phyloP scores from a whole-genome alignment of 1,140 invertebrate species.

The Piezodorus guildinii region DNA sequence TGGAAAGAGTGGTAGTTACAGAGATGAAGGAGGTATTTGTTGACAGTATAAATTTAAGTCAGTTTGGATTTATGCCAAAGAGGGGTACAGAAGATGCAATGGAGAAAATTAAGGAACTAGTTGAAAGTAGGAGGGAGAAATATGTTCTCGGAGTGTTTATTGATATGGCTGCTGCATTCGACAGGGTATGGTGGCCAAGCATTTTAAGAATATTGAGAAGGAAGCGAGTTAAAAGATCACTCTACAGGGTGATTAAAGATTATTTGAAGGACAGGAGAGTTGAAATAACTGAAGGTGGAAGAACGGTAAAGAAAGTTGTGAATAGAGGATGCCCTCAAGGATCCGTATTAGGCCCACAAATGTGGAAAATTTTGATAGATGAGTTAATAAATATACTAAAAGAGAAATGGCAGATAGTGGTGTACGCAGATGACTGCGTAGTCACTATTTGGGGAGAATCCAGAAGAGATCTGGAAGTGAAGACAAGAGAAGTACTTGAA shows the following conservation, averaged over 20 bases:
- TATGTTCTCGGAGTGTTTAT: constrained; percentile 10
- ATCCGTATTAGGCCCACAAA: too few relatives aligned
- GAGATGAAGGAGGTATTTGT: background rate
- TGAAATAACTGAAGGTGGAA: background rate
- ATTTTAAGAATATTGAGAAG: constrained; percentile 7
- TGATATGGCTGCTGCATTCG: constrained; percentile 17
- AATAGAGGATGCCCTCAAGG: constrained; percentile 26
- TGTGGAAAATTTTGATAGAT: constrained; percentile 27
- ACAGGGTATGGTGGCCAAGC: too few relatives aligned
- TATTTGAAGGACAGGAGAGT: background rate
- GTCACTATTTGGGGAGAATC: too few relatives aligned
- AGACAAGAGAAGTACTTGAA: background rate
- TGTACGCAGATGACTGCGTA: background rate
- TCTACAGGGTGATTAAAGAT: background rate
- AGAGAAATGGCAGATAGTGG: background rate
- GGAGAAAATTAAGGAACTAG: background rate
- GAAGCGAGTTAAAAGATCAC: too few relatives aligned
- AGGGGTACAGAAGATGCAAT: background rate
- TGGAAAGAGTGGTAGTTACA: too few relatives aligned
- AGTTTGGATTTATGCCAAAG: background rate
- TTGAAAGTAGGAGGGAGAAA: background rate
- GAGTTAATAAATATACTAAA: background rate
- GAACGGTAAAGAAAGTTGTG: background rate
- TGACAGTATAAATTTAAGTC: too few relatives aligned
- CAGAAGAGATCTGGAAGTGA: background rate